A percentile compares a stretch with the other conserved stretches of the same genome.
Evolutionary conservation across 2,888 invertebrate genomes (phyloP).

Genomic region (Melieria omissa): DNA sequence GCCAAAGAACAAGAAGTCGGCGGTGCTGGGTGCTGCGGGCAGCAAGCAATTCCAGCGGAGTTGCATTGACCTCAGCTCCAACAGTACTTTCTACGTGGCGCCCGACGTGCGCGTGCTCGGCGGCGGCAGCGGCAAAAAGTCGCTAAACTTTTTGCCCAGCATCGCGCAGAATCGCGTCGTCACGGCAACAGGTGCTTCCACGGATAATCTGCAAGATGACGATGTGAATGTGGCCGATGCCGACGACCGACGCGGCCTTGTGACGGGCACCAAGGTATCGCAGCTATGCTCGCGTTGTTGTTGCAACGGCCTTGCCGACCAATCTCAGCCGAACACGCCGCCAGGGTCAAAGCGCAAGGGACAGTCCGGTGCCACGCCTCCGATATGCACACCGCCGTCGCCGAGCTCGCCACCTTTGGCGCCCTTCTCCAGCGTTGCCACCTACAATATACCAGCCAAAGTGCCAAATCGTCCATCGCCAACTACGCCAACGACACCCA

Average conservation of each 20-base stretch:
- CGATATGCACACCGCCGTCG: slow-evolving; percentile 45
- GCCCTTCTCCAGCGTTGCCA: slow-evolving; percentile 51
- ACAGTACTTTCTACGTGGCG: slow-evolving; percentile 61
- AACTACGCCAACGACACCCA: slow-evolving; percentile 36
- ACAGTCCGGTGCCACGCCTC: slow-evolving; percentile 35
- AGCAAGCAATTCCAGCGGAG: slow-evolving; percentile 65
- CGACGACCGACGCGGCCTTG: slow-evolving; percentile 50
- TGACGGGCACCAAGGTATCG: slow-evolving; percentile 46
- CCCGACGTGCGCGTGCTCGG: slow-evolving; percentile 35
- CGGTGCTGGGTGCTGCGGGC: slow-evolving; percentile 43
- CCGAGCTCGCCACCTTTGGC: slow-evolving; percentile 50
- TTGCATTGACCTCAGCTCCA: slow-evolving; percentile 63
- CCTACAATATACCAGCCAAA: slow-evolving; percentile 42
- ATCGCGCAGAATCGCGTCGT: not conserved
- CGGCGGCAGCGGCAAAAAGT: slow-evolving; percentile 10
- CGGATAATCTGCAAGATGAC: slow-evolving; percentile 49
- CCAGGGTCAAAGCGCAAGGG: slow-evolving; percentile 20
- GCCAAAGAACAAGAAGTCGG: slow-evolving; percentile 61
- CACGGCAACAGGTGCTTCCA: slow-evolving; percentile 35
- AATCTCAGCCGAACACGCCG: slow-evolving; percentile 29
- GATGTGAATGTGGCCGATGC: slow-evolving; percentile 38
- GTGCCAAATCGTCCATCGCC: slow-evolving; percentile 20
- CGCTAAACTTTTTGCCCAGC: slow-evolving; percentile 22
- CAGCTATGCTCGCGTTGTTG: slow-evolving; percentile 63
- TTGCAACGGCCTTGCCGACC: slow-evolving; percentile 38